phyloP scores from a whole-genome alignment of 2,797 vertebrate genomes.

The Phoeniculus purpureus region DNA sequence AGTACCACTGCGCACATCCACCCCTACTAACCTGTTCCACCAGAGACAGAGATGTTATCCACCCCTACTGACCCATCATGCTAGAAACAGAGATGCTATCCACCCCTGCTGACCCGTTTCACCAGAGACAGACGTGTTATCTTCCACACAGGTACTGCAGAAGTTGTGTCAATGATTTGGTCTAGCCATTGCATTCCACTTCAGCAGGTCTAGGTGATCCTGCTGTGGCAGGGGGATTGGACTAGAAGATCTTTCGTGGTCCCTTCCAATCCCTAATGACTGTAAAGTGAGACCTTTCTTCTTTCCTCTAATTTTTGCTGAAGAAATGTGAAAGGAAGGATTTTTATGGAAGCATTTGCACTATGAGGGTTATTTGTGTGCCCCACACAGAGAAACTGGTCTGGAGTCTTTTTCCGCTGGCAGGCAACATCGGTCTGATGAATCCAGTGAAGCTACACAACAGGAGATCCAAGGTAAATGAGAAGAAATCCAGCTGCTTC shows the following conservation, averaged over 20 bases:
- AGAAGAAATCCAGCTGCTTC: slow-evolving; percentile 9
- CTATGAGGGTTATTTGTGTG: not conserved
- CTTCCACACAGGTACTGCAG: not conserved
- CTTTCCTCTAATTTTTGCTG: not conserved
- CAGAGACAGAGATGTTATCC: not conserved
- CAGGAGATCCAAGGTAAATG: slow-evolving; percentile 3
- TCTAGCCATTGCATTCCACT: not conserved
- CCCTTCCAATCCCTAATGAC: too few relatives aligned
- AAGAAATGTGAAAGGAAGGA: not conserved
- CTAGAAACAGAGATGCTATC: not conserved
- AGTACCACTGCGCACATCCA: not conserved
- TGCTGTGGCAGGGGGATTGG: too few relatives aligned
- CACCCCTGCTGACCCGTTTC: not conserved
- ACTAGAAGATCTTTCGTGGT: too few relatives aligned
- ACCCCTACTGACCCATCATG: not conserved
- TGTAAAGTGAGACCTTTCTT: not conserved
- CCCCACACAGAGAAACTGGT: not conserved
- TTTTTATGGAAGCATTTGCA: not conserved
- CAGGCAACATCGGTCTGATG: not conserved
- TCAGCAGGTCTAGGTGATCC: too few relatives aligned
- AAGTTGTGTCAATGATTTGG: not conserved
- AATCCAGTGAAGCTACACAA: not conserved
- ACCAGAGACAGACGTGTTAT: not conserved
- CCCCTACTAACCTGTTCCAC: not conserved
- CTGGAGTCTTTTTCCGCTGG: not conserved